Conservation (phyloP, 2,797 vertebrate genomes). For the Loris lydekkerianus region DNA sequence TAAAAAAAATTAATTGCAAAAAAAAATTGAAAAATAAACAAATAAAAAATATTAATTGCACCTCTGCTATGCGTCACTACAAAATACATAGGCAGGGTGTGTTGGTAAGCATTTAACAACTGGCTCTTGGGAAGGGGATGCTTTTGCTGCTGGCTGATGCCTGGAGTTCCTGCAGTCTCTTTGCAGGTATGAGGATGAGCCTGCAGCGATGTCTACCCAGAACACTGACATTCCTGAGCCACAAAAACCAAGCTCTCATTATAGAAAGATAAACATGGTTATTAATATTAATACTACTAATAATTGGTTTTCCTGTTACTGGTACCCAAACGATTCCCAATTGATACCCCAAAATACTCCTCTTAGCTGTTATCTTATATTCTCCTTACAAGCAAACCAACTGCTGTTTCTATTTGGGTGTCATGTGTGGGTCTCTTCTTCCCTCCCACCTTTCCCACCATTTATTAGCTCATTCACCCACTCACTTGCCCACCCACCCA, state of each 20-base stretch:
- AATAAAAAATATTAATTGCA: background rate
- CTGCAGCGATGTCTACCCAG: background rate
- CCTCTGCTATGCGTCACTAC: background rate
- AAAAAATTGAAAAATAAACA: too few species aligned
- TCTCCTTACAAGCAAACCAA: background rate
- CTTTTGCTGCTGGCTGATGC: background rate
- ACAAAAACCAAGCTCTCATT: rapidly evolving
- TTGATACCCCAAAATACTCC: background rate
- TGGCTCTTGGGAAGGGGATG: background rate
- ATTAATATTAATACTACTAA: too few species aligned
- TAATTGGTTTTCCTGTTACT: background rate
- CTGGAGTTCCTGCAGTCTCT: background rate
- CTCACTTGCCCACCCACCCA: background rate
- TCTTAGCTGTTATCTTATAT: too few species aligned
- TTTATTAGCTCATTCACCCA: background rate
- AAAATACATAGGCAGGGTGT: background rate
- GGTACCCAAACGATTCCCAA: background rate
- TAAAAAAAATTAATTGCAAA: background rate
- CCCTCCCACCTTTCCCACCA: background rate
- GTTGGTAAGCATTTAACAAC: background rate
- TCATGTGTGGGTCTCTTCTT: background rate
- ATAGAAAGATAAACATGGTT: background rate
- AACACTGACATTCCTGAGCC: rapidly evolving
- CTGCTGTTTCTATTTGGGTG: background rate
- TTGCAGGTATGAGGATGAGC: background rate